Base-by-base conservation (phyloP, 1,140 invertebrate genomes). In the Bombyx mandarina region DNA sequence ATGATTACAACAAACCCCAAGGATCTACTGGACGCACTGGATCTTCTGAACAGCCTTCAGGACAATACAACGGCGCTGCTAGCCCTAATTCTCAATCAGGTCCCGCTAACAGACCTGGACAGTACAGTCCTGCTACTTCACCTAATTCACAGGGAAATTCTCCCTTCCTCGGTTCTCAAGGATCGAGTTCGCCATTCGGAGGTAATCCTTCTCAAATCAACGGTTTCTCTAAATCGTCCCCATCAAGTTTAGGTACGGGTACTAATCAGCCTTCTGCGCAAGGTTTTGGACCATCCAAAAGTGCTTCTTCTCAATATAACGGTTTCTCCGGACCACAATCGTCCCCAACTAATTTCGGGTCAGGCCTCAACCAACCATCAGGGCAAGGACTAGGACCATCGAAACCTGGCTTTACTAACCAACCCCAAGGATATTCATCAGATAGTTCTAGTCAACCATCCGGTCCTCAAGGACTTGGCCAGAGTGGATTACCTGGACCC, bases 391-490 rank as follows among this genome's bases (percentile, higher is more conserved):
- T 51, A 18, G 53, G 52, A 42, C 35, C 59, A 9, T 59, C 57
- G 26, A 22, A 7, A 3, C 1, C n/a, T 12, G 48, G 48, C 22
- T 49, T n/a, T 3, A 35, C 35, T 43, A 48, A 42, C 0, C 18
- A 46, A 45, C 10, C 52, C 12, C 58, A 60, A 43, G 58, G 58
- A 49, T 45, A 52, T 22, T 54, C 45, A 42, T 45, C 51, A 43
- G 26, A 6, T 10, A 10, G 7, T 43, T 42, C 26, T 42, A 22
- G 26, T 22, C 26, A 35, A 5, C 4, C 26, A 35, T 52, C 26
- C 8, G 42, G 51, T 6, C 3, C 51, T 9, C n/a, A 22, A 26
- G 8, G 6, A 52, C 46, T 43, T 35, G 45, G 45, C 22, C 43
- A 43, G 26, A 35, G 26, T 35, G 26, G 26, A 35, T 35, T 35